Evolutionary conservation across 2,113 vertebrate species (phyloP), one percentile per base, ranked within the genome.

Genomic region (Callipepla californica): DNA sequence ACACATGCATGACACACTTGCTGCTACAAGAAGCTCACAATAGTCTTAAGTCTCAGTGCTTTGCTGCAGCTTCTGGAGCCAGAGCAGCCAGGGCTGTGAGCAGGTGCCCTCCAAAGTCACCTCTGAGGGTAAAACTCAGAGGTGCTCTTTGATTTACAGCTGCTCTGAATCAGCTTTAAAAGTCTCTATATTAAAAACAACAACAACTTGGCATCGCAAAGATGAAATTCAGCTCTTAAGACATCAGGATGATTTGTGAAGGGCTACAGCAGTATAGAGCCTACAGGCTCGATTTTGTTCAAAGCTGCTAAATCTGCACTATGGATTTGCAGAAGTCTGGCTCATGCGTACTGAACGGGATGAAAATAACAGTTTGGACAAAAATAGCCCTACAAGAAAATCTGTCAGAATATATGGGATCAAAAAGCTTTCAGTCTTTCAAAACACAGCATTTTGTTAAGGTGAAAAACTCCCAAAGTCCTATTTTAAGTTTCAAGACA

Each of bases 401-500:
- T 55, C 59, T 83, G 50, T 21, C 42, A 70, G 70, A 85, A 92
- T 61, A 72, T 44, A 89, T 6, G 30, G 45, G 77, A 85, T 66
- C 63, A 82, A 69, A 74, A 90, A 78, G 63, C 30, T 67, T 83
- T 65, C 59, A 3, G 16, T 23, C 91, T 87, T 84, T 48, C 88
- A 80, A 91, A 93, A 86, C 26, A 12, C 25, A 75, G 32, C 25
- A 72, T 79, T 93, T 92, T 75, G 32, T 63, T 80, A 94, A 78
- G 87, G 82, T 81, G 80, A 95, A 88, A 58, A 95, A 85, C 42
- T 93, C 65, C 77, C 21, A 15, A 44, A 32, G 25, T 61, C 78
- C 73, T 95, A 72, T 86, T 96, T 93, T 81, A 68, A 89, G 47
- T 36, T 86, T 72, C 61, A 61, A 88, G 77, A 84, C 93, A 88